Evolutionary conservation across 2,113 vertebrate species (phyloP).

Genomic region (Nycticorax nycticorax): DNA sequence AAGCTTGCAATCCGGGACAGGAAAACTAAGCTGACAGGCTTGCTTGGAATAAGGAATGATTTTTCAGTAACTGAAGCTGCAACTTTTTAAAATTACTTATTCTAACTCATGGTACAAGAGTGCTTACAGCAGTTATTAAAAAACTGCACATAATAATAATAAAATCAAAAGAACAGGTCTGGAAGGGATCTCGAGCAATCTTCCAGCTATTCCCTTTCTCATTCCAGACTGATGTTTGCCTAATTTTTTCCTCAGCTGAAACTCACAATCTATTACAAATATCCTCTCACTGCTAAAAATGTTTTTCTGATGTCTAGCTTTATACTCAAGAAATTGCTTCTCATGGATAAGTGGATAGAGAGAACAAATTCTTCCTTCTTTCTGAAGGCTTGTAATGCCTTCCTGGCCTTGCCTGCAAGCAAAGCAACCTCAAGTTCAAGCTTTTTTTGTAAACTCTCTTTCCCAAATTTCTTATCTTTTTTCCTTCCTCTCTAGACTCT

Average conservation of each 20-base stretch:
- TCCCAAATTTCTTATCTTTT: neutral
- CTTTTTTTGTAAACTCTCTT: neutral
- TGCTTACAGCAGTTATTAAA: neutral
- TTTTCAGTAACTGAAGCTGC: neutral
- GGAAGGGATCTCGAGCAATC: neutral
- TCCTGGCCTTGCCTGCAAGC: neutral
- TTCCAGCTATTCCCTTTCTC: neutral
- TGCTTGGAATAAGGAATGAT: neutral
- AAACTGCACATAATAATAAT: neutral
- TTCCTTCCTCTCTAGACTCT: neutral
- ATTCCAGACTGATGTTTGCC: neutral
- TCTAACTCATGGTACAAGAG: neutral
- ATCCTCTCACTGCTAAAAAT: neutral
- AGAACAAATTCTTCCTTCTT: neutral
- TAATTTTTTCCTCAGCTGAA: neutral
- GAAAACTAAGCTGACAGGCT: neutral
- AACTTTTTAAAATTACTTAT: neutral
- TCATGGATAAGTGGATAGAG: neutral
- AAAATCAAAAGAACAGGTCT: neutral
- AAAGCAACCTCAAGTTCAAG: neutral
- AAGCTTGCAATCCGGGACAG: accelerated
- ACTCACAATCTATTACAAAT: neutral
- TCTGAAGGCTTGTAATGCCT: neutral
- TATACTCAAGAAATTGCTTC: neutral
- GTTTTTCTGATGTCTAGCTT: neutral